Base-by-base conservation (phyloP, 2,113 vertebrate species). In the Ramphastos sulfuratus region DNA sequence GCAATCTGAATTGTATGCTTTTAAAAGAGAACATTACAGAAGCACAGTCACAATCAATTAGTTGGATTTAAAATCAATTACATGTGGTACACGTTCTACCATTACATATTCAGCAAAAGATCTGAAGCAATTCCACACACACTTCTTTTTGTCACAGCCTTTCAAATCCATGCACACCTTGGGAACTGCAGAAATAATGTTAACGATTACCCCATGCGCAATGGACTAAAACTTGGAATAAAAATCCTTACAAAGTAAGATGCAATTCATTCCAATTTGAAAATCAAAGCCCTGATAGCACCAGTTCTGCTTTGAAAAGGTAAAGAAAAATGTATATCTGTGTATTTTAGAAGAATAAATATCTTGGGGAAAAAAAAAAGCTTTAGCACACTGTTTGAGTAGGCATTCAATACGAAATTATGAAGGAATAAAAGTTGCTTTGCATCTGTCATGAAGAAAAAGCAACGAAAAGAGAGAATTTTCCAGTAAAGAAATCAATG, bases 341-440 rank as follows among this genome's bases (percentile, higher is more conserved):
- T 56, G 27, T 30, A 56, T 79, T 87, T 79, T 55, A 54, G 37
- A 81, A 84, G 13, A 65, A 71, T 30, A 83, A 58, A 69, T 27
- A 6, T 52, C 18, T 79, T 61, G 20, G 48, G 48, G 21, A 23
- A 19, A 76, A 82, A 33, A 80, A 80, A 87, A 70, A 70, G 61
- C 63, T 87, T 78, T 93, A 94, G 79, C 67, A 89, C 65, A 77
- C 31, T 90, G 42, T 70, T 83, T 46, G 66, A 63, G 52, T 73
- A 93, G 64, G 76, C 86, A 88, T 66, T 37, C 85, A 95, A 81
- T 74, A 78, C 17, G 48, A 94, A 87, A 94, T 87, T 85, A 94
- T 48, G 65, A 89, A 81, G 37, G 75, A 95, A 91, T 71, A 56
- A 90, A 96, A 90, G 88, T 82, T 96, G 92, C 92, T 94, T 94